Conservation (phyloP, 1,140 invertebrate species). For the Periplaneta americana region DNA sequence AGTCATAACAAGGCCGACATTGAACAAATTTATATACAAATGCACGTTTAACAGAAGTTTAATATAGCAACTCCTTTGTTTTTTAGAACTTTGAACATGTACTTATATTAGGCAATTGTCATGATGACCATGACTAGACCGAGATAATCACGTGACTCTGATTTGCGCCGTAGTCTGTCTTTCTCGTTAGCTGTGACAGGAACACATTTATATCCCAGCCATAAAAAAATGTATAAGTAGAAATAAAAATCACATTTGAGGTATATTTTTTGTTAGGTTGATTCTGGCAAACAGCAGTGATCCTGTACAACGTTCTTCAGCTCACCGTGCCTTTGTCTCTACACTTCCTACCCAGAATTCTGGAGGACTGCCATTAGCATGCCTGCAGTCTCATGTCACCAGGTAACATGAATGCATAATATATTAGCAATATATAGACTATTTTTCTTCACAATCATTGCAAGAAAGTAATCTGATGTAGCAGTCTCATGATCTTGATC, state of each 20-base stretch:
- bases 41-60: too few species aligned
- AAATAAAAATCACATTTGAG: neutral
- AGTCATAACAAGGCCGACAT: too few species aligned
- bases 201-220: neutral
- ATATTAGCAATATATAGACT: too few species aligned
- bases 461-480: neutral
- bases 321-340: conserved; percentile 12
- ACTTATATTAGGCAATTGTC: too few species aligned
- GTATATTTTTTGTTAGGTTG: conserved; percentile 34
- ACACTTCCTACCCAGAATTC: neutral
- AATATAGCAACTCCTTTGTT: too few species aligned
- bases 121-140: too few species aligned
- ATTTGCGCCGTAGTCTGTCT: too few species aligned
- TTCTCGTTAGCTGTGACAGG: neutral
- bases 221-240: neutral
- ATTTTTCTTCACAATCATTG: too few species aligned
- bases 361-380: neutral
- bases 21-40: too few species aligned
- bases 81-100: too few species aligned
- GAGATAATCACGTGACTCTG: too few species aligned
- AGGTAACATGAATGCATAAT: neutral
- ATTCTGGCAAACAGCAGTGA: conserved; percentile 43
- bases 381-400: neutral
- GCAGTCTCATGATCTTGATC: neutral
- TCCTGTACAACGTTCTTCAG: conserved; percentile 36